phyloP scores from a whole-genome alignment of 2,797 vertebrate species.

The Triplophysa bombifrons region DNA sequence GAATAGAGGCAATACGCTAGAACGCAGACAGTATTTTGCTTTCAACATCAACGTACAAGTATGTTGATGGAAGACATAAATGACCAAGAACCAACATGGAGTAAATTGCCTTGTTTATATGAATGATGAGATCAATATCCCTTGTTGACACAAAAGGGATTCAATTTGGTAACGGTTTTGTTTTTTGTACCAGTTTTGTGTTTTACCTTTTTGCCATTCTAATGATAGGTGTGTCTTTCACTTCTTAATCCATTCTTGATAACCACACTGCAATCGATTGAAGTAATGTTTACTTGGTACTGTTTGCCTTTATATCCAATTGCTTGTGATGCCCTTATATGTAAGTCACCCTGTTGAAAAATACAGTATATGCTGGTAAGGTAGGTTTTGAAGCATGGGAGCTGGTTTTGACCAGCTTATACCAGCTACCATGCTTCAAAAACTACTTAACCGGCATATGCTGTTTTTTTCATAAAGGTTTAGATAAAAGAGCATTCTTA shows the following conservation, averaged over 20 bases:
- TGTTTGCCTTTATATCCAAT: neutral
- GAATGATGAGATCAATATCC: slow-evolving; percentile 1
- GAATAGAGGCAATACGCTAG: too few relatives aligned
- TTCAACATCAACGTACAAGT: neutral
- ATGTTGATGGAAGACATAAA: neutral
- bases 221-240: neutral
- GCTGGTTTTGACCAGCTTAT: too few relatives aligned
- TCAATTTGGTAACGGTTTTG: neutral
- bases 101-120: neutral
- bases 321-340: neutral
- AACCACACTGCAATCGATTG: neutral
- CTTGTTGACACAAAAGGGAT: slow-evolving; percentile 1
- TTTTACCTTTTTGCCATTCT: slow-evolving; percentile 9
- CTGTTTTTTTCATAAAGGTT: too few relatives aligned
- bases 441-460: too few relatives aligned
- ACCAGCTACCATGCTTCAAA: too few relatives aligned
- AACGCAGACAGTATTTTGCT: neutral
- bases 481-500: neutral
- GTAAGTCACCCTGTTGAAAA: neutral
- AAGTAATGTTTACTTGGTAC: neutral
- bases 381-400: too few relatives aligned
- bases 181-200: slow-evolving; percentile 41
- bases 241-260: neutral
- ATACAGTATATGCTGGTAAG: too few relatives aligned
- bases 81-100: neutral